These are phyloP conservation scores for Oryzias celebensis DNA, from an alignment of 2,113 vertebrate species.

Conservation along the genomic window DNA sequence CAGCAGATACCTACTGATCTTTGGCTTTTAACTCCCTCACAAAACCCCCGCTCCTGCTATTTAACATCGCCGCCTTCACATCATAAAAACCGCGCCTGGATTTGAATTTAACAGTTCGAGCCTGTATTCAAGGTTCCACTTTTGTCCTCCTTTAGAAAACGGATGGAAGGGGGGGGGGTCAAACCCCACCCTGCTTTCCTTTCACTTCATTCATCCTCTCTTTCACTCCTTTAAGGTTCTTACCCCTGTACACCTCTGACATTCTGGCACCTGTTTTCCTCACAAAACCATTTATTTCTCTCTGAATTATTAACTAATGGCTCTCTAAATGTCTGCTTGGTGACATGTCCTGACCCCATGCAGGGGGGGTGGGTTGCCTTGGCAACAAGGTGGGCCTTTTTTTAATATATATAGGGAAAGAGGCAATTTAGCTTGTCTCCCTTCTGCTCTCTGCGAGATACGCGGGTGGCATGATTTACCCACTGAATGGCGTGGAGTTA, in stretches of 20 bases:
- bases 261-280: conserved; percentile 73
- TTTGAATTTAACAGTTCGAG: conserved; percentile 67
- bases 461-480: conserved; percentile 21
- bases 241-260: conserved; percentile 59
- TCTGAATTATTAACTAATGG: conserved; percentile 76
- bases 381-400: conserved; percentile 52
- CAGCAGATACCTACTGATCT: conserved; percentile 65
- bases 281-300: conserved; percentile 76
- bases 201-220: not conserved
- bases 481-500: conserved; percentile 47
- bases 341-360: conserved; percentile 68
- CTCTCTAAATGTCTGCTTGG: conserved; percentile 66
- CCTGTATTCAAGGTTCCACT: conserved; percentile 63
- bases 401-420: conserved; percentile 35
- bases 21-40: conserved; percentile 71
- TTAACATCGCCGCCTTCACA: conserved; percentile 34
- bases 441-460: conserved; percentile 25
- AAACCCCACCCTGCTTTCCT: conserved; percentile 6
- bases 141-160: conserved; percentile 65
- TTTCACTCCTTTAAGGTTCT: conserved; percentile 29
- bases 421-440: conserved; percentile 61
- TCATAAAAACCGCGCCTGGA: conserved; percentile 55
- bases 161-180: not conserved
- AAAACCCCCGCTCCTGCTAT: conserved; percentile 28
- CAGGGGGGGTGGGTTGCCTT: conserved; percentile 44